Conservation (phyloP, 2,797 vertebrate species). For the Taeniopygia guttata region DNA sequence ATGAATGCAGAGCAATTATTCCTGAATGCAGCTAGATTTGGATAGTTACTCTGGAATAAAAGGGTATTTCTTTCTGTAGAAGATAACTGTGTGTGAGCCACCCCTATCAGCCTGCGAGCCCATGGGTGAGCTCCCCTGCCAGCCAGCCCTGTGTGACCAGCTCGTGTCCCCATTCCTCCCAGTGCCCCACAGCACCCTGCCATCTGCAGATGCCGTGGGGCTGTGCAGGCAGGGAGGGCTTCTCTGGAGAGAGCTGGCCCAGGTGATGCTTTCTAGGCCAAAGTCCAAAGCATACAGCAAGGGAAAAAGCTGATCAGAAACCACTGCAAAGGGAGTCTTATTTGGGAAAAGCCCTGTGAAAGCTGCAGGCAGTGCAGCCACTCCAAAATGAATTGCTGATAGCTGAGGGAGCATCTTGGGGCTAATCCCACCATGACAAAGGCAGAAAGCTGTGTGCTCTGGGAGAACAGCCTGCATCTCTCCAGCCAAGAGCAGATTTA, state of each 20-base stretch:
- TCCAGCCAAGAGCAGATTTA: not conserved
- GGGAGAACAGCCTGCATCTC: not conserved
- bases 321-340: not conserved
- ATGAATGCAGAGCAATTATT: not conserved
- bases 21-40: not conserved
- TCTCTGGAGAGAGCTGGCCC: not conserved
- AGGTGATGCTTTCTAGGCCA: not conserved
- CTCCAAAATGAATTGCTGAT: not conserved
- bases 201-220: not conserved
- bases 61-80: not conserved
- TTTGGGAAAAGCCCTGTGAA: not conserved
- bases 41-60: not conserved
- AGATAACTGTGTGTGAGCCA: not conserved
- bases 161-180: not conserved
- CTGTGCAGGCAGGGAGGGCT: not conserved
- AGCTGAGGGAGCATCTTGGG: not conserved
- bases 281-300: not conserved
- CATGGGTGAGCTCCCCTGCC: not conserved
- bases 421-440: not conserved
- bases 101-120: not conserved
- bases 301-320: not conserved
- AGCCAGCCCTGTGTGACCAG: not conserved
- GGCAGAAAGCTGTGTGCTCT: not conserved
- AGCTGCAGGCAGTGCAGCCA: not conserved
- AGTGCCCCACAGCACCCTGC: not conserved